Evolutionary conservation across 2,797 vertebrate genomes (phyloP).

Genomic region (Myotis pilosus): DNA sequence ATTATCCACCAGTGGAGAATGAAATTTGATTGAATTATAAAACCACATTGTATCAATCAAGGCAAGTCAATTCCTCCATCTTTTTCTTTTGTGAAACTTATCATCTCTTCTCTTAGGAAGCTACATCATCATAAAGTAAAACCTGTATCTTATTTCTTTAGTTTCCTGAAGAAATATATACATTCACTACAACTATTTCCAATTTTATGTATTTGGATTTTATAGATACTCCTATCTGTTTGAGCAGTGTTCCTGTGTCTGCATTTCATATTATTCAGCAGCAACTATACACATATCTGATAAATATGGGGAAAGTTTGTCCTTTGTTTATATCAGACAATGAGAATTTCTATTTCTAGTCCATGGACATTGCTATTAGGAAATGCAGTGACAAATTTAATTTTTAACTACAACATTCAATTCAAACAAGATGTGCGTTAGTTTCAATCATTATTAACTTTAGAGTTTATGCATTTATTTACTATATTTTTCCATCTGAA

Average conservation of each 20-base stretch:
- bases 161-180: neutral
- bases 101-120: neutral
- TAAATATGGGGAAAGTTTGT: neutral
- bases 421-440: neutral
- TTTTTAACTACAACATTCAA: neutral
- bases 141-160: neutral
- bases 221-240: neutral
- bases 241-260: neutral
- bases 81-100: neutral
- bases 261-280: neutral
- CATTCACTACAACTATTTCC: neutral
- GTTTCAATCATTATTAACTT: neutral
- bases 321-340: neutral
- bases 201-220: neutral
- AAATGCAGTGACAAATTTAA: neutral
- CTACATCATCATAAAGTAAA: neutral
- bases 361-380: neutral
- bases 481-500: neutral
- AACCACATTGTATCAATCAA: neutral
- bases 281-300: neutral
- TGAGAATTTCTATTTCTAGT: neutral
- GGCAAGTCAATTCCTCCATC: neutral
- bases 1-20: neutral
- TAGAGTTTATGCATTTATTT: neutral
- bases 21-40: conserved; percentile 30